Evolutionary conservation across 1,140 invertebrate species (phyloP), one percentile per base, ranked within the genome.

Genomic region (Sinonovacula constricta): DNA sequence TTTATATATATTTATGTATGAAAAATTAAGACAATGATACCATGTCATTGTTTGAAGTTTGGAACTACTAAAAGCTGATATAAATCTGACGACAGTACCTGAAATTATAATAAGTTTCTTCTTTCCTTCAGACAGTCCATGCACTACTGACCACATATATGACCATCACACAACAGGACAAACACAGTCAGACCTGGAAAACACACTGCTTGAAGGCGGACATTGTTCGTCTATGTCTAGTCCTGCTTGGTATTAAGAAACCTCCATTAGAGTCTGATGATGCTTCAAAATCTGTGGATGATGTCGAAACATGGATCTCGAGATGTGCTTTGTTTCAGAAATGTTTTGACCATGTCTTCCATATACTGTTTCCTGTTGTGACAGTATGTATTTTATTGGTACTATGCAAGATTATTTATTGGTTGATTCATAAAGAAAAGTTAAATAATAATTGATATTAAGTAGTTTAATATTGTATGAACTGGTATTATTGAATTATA

Each of bases 221-320:
- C 28, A 49, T 71, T 10, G 24, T 49, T 39, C 28, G 67, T 31
- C 39, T 70, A 5, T 56, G 33, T 12, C 12, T 30, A 15, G 31
- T 26, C 51, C 45, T 65, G 34, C 22, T 79, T 0, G 28, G 14
- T 69, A 56, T 15, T 45, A 60, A 33, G n/a, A 30, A 33, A 33
- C 59, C 39, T 31, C 56, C 12, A 31, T 49, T 12, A 65, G 74
- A 31, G 60, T 45, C 77, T 24, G 45, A 53, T 12, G 51, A 67
- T n/a, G 3, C n/a, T 15, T 60, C 26, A 2, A 82, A 67, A 51
- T 63, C 80, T 45, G 69, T 59, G 22, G 65, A 70, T 53, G 83
- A 86, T 14, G 68, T 87, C 2, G 85, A 86, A 63, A 54, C 51
- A 4, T 88, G 87, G 85, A 60, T 88, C 28, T 62, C 80, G 14